Conservation (phyloP, 2,888 invertebrate species). For the Oxyscelio sp. region DNA sequence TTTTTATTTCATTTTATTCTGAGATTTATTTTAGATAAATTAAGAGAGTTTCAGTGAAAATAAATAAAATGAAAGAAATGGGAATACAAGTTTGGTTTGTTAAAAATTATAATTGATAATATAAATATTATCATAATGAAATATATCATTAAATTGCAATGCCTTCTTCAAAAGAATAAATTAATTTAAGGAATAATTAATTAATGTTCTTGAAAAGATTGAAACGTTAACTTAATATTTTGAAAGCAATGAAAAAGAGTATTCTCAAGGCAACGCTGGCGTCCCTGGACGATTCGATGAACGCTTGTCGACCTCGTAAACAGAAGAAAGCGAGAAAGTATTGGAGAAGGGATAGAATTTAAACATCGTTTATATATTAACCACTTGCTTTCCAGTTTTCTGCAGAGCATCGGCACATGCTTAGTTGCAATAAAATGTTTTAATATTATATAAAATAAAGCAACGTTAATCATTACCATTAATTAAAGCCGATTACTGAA, state of each 20-base stretch:
- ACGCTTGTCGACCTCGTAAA: conserved; percentile 85
- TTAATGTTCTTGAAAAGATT: too few species aligned
- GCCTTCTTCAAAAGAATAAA: too few species aligned
- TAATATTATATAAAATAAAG: too few species aligned
- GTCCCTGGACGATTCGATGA: conserved; percentile 81
- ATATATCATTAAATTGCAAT: conserved; percentile 16
- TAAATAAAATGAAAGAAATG: too few species aligned
- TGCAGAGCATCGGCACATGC: conserved; percentile 17
- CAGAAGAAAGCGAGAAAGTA: conserved; percentile 87
- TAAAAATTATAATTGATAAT: too few species aligned
- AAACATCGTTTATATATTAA: conserved; percentile 69
- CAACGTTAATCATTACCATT: not conserved
- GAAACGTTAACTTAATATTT: conserved; percentile 68
- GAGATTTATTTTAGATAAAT: too few species aligned
- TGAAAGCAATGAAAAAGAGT: conserved; percentile 56
- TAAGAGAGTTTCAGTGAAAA: too few species aligned
- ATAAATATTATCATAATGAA: too few species aligned
- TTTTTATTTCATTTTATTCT: too few species aligned
- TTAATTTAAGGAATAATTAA: too few species aligned
- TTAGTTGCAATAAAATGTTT: conserved; percentile 30
- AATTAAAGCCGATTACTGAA: not conserved
- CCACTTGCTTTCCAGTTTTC: conserved; percentile 75
- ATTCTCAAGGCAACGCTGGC: conserved; percentile 82
- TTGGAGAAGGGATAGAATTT: conserved; percentile 68
- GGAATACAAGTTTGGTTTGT: too few species aligned